phyloP scores from a whole-genome alignment of 1,140 invertebrate genomes.

The Drosophila orosa region DNA sequence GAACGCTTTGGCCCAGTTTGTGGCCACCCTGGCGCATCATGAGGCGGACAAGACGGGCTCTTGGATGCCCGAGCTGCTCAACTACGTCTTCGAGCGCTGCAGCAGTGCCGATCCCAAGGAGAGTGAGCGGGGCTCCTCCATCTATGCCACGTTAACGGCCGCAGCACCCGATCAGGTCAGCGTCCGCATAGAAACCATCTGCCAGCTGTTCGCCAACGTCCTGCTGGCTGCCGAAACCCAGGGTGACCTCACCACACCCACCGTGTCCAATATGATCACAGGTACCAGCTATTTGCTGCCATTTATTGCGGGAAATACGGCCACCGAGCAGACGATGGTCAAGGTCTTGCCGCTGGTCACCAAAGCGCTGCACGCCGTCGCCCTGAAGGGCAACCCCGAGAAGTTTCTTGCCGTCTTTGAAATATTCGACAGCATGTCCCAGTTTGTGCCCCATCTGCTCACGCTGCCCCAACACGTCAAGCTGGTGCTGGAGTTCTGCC shows the following conservation, averaged over 20 bases:
- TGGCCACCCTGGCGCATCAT: slow-evolving; percentile 89
- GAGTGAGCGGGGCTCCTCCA: slow-evolving; percentile 77
- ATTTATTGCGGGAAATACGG: slow-evolving; percentile 67
- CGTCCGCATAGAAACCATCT: slow-evolving; percentile 73
- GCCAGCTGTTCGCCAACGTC: slow-evolving; percentile 62
- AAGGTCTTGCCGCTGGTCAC: slow-evolving; percentile 88
- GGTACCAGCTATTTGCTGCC: slow-evolving; percentile 73
- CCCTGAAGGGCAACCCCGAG: slow-evolving; percentile 86
- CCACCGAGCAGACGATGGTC: slow-evolving; percentile 86
- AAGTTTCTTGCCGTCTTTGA: slow-evolving; percentile 88
- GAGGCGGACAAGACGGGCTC: slow-evolving; percentile 86
- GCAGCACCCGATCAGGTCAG: slow-evolving; percentile 81
- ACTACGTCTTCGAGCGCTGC: slow-evolving; percentile 86
- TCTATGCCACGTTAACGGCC: slow-evolving; percentile 74
- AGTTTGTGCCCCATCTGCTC: slow-evolving; percentile 87
- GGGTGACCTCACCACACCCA: slow-evolving; percentile 67
- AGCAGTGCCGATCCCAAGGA: slow-evolving; percentile 65
- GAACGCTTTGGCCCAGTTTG: slow-evolving; percentile 87
- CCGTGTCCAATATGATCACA: slow-evolving; percentile 67
- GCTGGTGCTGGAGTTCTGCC: slow-evolving; percentile 88
- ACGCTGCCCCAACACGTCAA: slow-evolving; percentile 89
- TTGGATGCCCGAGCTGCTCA: slow-evolving; percentile 89
- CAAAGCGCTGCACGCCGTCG: slow-evolving; percentile 86
- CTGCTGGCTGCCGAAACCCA: slow-evolving; percentile 57
- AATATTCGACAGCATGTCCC: slow-evolving; percentile 89